Evolutionary conservation across 2,113 vertebrate genomes (phyloP), one percentile per base, ranked within the genome.

Genomic region (Passer montanus): DNA sequence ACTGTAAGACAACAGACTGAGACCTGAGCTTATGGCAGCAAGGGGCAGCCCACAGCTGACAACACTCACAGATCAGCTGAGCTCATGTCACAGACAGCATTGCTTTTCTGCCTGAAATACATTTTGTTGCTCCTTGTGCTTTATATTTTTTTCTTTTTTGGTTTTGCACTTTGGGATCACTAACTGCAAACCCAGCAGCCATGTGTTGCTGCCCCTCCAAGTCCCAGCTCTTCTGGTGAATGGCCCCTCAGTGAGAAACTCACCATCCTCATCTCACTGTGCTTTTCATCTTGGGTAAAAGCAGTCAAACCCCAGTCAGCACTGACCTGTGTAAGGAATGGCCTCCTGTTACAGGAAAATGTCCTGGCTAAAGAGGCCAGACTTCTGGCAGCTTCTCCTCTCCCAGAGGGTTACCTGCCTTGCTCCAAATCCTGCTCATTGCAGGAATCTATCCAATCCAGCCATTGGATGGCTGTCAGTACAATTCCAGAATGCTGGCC

Each of bases 1-100:
- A n/a, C 79, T 77, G 63, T 73, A 62, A 93, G 74, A 89, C 53
- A 69, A 56, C 16, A 64, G 49, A n/a, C 69, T 47, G 55, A 93
- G 88, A 88, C 23, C 41, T 43, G 55, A 90, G 70, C 23, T 90
- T 43, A 55, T 6, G 0, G 2, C 67, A 76, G 59, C 41, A 69
- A 83, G 33, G 15, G 58, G 39, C 37, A 92, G 82, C 47, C 33
- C 33, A 60, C 49, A 80, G 47, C 33, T 81, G 68, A 73, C 59
- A 81, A 53, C n/a, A 66, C 46, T 69, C 82, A 8, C 41, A 88
- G 46, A 62, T 50, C 79, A 95, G 68, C 68, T 67, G 50, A 83
- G 50, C 66, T 87, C 58, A 37, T 6, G 12, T 81, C 56, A 79
- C 47, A 43, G 27, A n/a, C 2, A 5, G n/a, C 31, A 33, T n/a